Evolutionary conservation across 35 echinoderm and acorn worm genomes (phyloP), one percentile per base, ranked within the genome.

Genomic region (Ophioderma brevispina): DNA sequence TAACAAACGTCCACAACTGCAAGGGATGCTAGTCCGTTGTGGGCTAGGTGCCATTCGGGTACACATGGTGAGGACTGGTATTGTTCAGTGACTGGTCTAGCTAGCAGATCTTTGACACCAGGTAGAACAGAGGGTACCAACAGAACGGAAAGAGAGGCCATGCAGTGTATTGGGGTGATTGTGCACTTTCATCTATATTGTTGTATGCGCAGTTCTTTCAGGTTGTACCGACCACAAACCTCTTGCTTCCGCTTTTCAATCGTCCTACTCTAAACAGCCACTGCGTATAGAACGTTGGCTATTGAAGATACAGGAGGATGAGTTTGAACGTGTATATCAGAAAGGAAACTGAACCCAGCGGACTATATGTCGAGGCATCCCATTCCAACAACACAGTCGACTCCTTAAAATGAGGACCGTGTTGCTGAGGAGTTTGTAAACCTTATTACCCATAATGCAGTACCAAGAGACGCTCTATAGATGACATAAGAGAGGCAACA

Each of bases 211-310:
- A 63, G n/a, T 92, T 94, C 11, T 75, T 91, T 31, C 94, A 64
- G 40, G n/a, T 5, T 75, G 87, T 31, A 98, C 96, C 13, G 89
- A 98, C 40, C 96, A 94, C 79, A 98, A 98, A 50, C 85, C 85
- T 15, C 6, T 64, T 94, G 32, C 28, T 97, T 15, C 92, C 91
- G 41, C 36, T 98, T 33, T 94, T 94, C 85, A 98, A 94, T 75
- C 82, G 63, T 46, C 80, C 64, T 43, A 31, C 76, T 33, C 80
- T 80, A 80, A 91, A 80, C 55, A 80, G 92, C 13, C 92, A 92
- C 14, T 89, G 18, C 55, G 96, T 89, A 91, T 91, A 82, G 92
- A 98, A 80, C n/a, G 92, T 89, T 96, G 94, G 94, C 76, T 92
- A 1, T 37, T 96, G 10, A 84, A 89, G n/a, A 40, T 96, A 40